These are phyloP conservation scores for Stylophora pistillata DNA, from an alignment of 64 coral and sea anemone genomes.

Conservation along the genomic window DNA sequence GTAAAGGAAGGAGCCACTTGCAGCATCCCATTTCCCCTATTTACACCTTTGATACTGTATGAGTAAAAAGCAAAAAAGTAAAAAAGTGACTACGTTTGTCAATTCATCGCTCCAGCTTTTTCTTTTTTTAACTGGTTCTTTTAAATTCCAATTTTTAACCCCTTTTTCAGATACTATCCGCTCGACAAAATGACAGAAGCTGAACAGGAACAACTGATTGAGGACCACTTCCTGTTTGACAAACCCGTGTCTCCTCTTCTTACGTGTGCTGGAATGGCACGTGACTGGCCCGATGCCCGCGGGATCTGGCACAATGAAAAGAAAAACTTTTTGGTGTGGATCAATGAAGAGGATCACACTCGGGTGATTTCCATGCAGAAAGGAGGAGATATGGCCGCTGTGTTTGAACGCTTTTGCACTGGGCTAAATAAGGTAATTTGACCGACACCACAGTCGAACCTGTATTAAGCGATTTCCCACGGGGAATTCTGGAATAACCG, in stretches of 20 bases:
- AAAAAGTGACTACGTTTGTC: no score
- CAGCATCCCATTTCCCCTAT: no score
- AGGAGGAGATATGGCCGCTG: constrained; percentile 68
- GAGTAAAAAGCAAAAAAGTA: no score
- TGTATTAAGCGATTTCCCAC: no score
- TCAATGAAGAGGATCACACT: constrained; percentile 76
- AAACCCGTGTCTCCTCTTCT: constrained; percentile 71
- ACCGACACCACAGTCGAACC: not conserved
- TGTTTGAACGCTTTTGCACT: constrained; percentile 70
- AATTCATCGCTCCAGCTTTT: no score
- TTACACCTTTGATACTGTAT: no score
- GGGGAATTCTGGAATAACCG: no score
- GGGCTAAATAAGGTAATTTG: constrained; percentile 59
- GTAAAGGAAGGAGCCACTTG: no score
- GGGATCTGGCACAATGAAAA: constrained; percentile 79
- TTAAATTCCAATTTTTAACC: not conserved
- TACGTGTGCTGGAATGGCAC: constrained; percentile 73
- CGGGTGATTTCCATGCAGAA: constrained; percentile 69
- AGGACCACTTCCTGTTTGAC: constrained; percentile 78
- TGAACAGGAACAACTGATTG: constrained; percentile 74
- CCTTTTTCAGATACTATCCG: constrained; percentile 56
- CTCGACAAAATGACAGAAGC: constrained; percentile 76
- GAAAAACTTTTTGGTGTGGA: constrained; percentile 76
- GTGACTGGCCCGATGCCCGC: constrained; percentile 72
- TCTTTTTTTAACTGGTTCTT: not conserved